A percentile compares a stretch with the other conserved stretches of the same genome.
Conservation (phyloP, 2,888 invertebrate genomes). For the Amaurobius ferox region DNA sequence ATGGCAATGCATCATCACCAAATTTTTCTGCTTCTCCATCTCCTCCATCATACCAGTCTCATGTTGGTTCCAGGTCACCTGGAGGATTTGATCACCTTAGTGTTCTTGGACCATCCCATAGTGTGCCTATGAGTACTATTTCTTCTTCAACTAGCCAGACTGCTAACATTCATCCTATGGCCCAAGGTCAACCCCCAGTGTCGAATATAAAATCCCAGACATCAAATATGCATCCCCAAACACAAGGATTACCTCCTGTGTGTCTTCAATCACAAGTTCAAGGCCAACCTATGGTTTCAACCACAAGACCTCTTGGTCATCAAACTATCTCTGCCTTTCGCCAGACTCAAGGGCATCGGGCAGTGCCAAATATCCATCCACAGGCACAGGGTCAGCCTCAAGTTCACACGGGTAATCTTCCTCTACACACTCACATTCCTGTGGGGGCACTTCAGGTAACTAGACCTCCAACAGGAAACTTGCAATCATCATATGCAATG, state of each 20-base stretch:
- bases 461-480: conserved; percentile 43
- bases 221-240: conserved; percentile 48
- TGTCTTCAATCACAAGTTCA: conserved; percentile 71
- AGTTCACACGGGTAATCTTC: conserved; percentile 71
- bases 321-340: conserved; percentile 66
- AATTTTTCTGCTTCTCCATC: conserved; percentile 67
- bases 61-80: conserved; percentile 44
- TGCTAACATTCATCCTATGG: conserved; percentile 57
- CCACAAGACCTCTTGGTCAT: conserved; percentile 44
- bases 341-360: conserved; percentile 60
- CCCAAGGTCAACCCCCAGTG: conserved; percentile 65
- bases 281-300: conserved; percentile 71
- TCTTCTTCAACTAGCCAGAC: conserved; percentile 65
- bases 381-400: conserved; percentile 73
- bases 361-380: conserved; percentile 73
- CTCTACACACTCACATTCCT: conserved; percentile 66
- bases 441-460: conserved; percentile 67
- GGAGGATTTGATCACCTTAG: conserved; percentile 64
- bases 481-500: conserved; percentile 63
- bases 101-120: conserved; percentile 57
- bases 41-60: conserved; percentile 50
- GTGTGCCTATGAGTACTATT: conserved; percentile 63
- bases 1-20: conserved; percentile 47
- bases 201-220: conserved; percentile 57
- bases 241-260: conserved; percentile 54